Conservation (phyloP, 2,888 invertebrate genomes). For the Nemotelus nigrinus region DNA sequence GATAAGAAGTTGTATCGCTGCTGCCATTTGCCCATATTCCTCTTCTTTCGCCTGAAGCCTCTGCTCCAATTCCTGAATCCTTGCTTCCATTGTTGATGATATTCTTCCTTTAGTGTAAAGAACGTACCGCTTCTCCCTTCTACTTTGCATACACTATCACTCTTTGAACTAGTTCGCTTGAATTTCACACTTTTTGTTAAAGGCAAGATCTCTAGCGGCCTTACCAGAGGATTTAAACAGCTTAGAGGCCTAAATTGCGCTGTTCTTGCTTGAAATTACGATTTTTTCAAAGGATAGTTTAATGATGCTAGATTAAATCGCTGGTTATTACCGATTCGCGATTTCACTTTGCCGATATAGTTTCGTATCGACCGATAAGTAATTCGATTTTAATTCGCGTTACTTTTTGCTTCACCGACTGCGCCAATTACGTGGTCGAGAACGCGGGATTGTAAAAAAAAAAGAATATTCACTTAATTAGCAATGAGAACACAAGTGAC, state of each 20-base stretch:
- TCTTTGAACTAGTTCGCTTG: background rate
- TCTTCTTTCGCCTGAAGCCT: constrained; percentile 4
- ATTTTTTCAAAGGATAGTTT: background rate
- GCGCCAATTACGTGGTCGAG: background rate
- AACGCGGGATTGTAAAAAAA: background rate
- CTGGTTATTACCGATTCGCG: background rate
- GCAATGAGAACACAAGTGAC: no score
- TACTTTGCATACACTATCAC: constrained; percentile 10
- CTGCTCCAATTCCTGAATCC: background rate
- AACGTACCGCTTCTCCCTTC: constrained; percentile 3
- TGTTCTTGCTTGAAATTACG: constrained; percentile 14
- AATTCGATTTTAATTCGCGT: constrained; percentile 11
- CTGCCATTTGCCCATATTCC: constrained; percentile 14
- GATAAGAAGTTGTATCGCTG: constrained; percentile 2
- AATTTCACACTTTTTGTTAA: constrained; percentile 5
- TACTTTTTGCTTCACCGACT: background rate
- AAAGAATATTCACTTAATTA: background rate
- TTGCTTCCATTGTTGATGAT: constrained; percentile 17
- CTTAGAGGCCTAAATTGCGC: constrained; percentile 11
- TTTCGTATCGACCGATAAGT: constrained; percentile 4
- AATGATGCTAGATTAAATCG: background rate
- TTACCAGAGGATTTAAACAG: background rate
- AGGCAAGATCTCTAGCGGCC: constrained; percentile 2
- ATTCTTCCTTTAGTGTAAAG: background rate
- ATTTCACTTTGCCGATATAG: constrained; percentile 10